Evolutionary conservation across 2,113 vertebrate genomes (phyloP), one percentile per base, ranked within the genome.

Genomic region (Myodes glareolus): DNA sequence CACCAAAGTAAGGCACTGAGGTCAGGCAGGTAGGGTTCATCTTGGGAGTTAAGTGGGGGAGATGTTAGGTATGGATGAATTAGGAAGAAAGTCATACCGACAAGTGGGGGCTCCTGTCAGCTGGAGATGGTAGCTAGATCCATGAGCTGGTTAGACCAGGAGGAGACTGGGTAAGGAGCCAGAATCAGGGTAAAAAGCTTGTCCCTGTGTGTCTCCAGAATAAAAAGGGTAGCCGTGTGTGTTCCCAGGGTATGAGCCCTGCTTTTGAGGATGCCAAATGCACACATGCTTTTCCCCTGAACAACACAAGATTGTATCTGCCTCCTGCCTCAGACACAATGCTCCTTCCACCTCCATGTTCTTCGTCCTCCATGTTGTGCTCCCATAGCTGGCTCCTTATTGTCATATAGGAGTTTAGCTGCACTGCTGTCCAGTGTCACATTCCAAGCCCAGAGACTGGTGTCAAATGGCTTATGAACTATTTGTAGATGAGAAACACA

Each of bases 401-500:
- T 14, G 47, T 82, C 5, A 7, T 52, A 29, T 19, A 39, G 47
- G 78, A n/a, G 45, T 45, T 50, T 95, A 61, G 45, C 17, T 78
- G 3, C 4, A 50, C 52, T 36, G 0, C 47, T 47, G 17, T 78
- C 29, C 29, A 68, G 29, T 33, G 65, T 33, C 65, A 68, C 31
- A 68, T 68, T 67, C 45, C 27, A 36, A 55, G 13, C 31, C 19
- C 47, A 36, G 12, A 78, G 19, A 58, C 73, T 1, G 63, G 68
- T 61, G 27, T 31, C 13, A 39, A 68, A 52, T 58, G n/a, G 73
- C 31, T 58, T 92, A 75, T 33, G 58, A 58, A 65, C 82, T 27
- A 76, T 96, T 92, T 77, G 36, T 52, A 82, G 23, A 75, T 76
- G 50, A 81, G n/a, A 88, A 68, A 88, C 52, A 70, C 31, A 77